Evolutionary conservation across 2,797 vertebrate genomes (phyloP).

Genomic region (Hephaestus fuliginosus): DNA sequence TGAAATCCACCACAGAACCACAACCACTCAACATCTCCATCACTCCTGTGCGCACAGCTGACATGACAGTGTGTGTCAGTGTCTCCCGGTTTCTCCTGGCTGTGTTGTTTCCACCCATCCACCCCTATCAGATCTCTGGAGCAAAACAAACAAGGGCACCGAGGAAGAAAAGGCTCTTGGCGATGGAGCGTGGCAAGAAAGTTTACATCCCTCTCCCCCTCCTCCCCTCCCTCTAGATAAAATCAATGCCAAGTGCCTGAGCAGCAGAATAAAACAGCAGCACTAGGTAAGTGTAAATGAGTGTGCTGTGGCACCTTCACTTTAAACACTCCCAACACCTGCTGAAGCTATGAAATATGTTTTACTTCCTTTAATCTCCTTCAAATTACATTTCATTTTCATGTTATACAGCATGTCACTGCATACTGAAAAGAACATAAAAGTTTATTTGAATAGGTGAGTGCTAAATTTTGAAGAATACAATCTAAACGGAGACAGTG

Average conservation of each 20-base stretch:
- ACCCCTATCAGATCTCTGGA: constrained; percentile 35
- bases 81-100: constrained; percentile 47
- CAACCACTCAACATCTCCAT: constrained; percentile 38
- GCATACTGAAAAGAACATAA: not conserved
- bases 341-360: not conserved
- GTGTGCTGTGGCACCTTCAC: constrained; percentile 36
- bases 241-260: constrained; percentile 68
- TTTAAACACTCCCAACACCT: constrained; percentile 20
- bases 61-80: constrained; percentile 50
- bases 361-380: not conserved
- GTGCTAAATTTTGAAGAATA: not conserved
- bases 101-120: constrained; percentile 53
- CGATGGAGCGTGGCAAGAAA: constrained; percentile 53
- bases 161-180: constrained; percentile 30
- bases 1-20: constrained; percentile 26
- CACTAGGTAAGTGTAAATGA: constrained; percentile 38
- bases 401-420: not conserved
- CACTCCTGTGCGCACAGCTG: constrained; percentile 43
- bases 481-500: not conserved
- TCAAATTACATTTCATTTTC: not conserved
- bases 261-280: constrained; percentile 67
- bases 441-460: not conserved
- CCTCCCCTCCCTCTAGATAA: constrained; percentile 35
- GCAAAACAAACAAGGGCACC: constrained; percentile 47
- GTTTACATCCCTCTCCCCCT: constrained; percentile 15